Base-by-base conservation (phyloP, 2,113 vertebrate species). In the Scophthalmus maximus region DNA sequence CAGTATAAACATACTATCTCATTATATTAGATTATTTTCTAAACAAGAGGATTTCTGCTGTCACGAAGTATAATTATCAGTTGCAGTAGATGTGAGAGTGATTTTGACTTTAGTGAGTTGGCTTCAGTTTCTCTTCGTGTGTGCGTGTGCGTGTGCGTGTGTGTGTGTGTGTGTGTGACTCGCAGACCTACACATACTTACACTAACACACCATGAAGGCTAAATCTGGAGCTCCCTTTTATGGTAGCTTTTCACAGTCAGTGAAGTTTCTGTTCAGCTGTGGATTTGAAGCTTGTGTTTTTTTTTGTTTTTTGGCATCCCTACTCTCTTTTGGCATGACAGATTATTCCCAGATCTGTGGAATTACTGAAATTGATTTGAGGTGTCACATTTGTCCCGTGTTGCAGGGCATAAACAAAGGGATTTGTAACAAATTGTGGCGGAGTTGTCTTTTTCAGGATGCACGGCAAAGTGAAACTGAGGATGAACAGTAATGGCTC, bases 161-260 rank as follows among this genome's bases (percentile, higher is more conserved):
- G 36, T 52, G 44, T 55, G 44, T 62, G 38, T 23, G 22, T 52
- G 56, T 3, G 72, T 66, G 69, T 81, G 79, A 86, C 57, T 80
- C 70, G 40, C 58, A 80, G 49, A 72, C 79, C 34, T 60, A 78
- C 59, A 74, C 68, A 51, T n/a, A 74, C 68, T 47, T n/a, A 59
- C 66, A 59, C 53, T 18, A 6, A 70, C 60, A 65, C 4, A 6
- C 23, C 11, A 8, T 49, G 56, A 47, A 10, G 2, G 57, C 70
- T 79, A 81, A 68, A 80, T 88, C 8, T 82, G 81, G 76, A 70
- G 69, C 56, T 68, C 17, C 81, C 75, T 80, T 76, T 72, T 82
- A 87, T 47, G 86, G 79, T 22, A 12, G 30, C 50, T 72, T 76
- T 77, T 59, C n/a, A 36, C 6, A 50, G 29, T 70, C 70, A 42